Percentiles rank a stretch among this genome's conserved stretches.
These are phyloP conservation scores for Panopea generosa DNA, from an alignment of 2,888 invertebrate species.

Conservation along the genomic window DNA sequence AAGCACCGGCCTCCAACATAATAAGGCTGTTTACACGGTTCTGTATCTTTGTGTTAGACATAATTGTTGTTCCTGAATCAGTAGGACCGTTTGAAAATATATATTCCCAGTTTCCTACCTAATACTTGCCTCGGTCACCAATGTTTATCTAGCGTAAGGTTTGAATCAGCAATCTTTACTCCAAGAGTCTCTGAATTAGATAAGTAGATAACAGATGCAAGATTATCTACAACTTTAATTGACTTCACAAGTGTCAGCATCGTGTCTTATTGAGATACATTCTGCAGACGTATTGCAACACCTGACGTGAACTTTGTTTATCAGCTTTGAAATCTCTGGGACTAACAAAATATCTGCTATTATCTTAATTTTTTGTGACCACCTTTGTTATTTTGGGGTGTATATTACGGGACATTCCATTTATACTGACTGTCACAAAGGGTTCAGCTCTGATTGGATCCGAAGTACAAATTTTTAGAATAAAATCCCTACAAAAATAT, in stretches of 20 bases:
- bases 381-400: too few species aligned
- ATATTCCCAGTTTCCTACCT: constrained; percentile 3
- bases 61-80: neutral
- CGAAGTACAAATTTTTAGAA: too few species aligned
- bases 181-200: too few species aligned
- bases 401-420: too few species aligned
- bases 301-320: constrained; percentile 7
- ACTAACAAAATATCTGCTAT: neutral
- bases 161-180: too few species aligned
- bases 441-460: too few species aligned
- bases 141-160: neutral
- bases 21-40: neutral
- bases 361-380: too few species aligned
- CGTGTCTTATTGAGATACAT: neutral
- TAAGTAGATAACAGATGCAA: neutral
- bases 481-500: too few species aligned
- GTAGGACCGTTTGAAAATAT: neutral
- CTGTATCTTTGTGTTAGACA: constrained; percentile 7
- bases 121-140: neutral
- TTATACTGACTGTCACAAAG: too few species aligned
- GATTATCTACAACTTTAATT: constrained; percentile 11
- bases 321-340: neutral
- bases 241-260: neutral
- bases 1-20: constrained; percentile 1
- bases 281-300: constrained; percentile 14